Percentiles rank a stretch among this genome's conserved stretches.
These are phyloP conservation scores for Torymus aiolomorphi DNA, from an alignment of 2,888 invertebrate species.

Conservation along the genomic window DNA sequence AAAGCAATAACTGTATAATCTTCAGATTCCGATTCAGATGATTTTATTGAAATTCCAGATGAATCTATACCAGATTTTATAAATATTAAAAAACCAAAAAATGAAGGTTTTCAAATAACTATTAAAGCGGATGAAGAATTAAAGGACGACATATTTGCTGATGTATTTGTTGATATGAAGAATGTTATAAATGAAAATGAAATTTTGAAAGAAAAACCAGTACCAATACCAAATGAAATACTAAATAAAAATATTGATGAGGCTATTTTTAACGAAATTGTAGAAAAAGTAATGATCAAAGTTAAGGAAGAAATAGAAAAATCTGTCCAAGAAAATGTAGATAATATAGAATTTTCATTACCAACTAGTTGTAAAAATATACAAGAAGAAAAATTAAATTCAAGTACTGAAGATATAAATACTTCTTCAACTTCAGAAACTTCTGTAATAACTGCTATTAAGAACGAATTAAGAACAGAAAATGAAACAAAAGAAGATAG, in stretches of 20 bases:
- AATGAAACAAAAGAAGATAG: conserved; percentile 7
- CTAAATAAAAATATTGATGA: neutral
- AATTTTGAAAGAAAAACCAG: neutral
- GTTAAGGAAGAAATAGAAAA: conserved; percentile 11
- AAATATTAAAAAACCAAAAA: conserved; percentile 49
- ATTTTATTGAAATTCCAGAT: conserved; percentile 75
- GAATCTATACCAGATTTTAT: conserved; percentile 59
- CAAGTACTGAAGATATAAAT: neutral
- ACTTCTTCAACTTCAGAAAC: neutral
- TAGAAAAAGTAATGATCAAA: neutral
- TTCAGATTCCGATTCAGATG: conserved; percentile 71
- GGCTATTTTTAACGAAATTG: neutral
- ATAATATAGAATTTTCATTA: conserved; percentile 1
- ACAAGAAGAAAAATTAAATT: conserved; percentile 8
- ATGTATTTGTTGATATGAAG: conserved; percentile 77
- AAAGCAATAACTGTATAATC: conserved; percentile 39
- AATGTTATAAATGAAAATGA: conserved; percentile 13
- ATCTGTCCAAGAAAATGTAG: neutral
- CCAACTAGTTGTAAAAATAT: neutral
- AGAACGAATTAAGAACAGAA: neutral
- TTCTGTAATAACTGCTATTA: neutral
- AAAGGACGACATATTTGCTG: conserved; percentile 84
- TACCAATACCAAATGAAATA: neutral
- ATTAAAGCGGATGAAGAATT: conserved; percentile 70
- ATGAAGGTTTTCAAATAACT: conserved; percentile 71